phyloP scores from a whole-genome alignment of 2,113 vertebrate genomes.

The Mobula hypostoma region DNA sequence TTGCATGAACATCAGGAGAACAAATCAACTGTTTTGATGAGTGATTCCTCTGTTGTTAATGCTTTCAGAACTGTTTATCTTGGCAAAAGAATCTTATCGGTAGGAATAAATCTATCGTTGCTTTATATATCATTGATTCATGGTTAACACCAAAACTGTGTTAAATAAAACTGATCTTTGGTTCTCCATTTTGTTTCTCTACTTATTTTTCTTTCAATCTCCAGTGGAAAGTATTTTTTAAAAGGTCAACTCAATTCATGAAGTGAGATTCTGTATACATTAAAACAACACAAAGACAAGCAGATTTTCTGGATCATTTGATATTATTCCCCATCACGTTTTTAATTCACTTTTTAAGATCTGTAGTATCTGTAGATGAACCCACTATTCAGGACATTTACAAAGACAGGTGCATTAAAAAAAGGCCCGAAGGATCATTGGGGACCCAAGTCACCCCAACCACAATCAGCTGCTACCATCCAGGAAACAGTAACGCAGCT shows the following conservation, averaged over 20 bases:
- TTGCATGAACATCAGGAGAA: slow-evolving; percentile 61
- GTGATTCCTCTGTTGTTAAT: slow-evolving; percentile 55
- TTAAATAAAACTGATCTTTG: slow-evolving; percentile 46
- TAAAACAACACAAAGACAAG: too few species aligned
- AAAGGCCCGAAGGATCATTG: too few species aligned
- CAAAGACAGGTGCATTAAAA: too few species aligned
- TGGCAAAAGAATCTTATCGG: slow-evolving; percentile 47
- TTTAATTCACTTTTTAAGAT: too few species aligned
- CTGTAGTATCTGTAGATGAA: too few species aligned
- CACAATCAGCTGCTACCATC: too few species aligned
- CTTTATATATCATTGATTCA: slow-evolving; percentile 73
- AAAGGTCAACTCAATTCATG: not conserved
- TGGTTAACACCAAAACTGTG: slow-evolving; percentile 57
- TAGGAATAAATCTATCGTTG: slow-evolving; percentile 56
- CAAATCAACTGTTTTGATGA: slow-evolving; percentile 46
- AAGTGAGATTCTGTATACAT: not conserved
- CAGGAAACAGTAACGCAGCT: too few species aligned
- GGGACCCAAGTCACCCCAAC: too few species aligned
- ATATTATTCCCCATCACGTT: too few species aligned
- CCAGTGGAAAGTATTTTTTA: not conserved
- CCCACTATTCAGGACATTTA: too few species aligned
- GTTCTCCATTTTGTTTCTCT: slow-evolving; percentile 31
- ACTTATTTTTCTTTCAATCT: not conserved
- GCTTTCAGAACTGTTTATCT: slow-evolving; percentile 52
- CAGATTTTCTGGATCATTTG: too few species aligned